Base-by-base conservation (phyloP, 1,140 invertebrate genomes). In the Trachymyrmex cornetzi region DNA sequence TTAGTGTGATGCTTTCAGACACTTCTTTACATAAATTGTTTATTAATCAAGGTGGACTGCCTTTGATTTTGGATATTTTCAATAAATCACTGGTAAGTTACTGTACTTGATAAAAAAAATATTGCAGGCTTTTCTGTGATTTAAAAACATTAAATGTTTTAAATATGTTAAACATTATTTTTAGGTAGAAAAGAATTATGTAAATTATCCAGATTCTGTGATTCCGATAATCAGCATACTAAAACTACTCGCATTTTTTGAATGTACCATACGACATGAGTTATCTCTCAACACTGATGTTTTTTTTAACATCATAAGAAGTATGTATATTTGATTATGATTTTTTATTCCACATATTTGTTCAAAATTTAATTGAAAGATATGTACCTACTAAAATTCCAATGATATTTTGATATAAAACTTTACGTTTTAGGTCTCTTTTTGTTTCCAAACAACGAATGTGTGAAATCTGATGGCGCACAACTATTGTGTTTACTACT, bases 181-280 rank as follows among this genome's bases (percentile, higher is more conserved):
- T 59, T 86, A 97, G 86, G 94, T 95, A 85, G 96, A 97, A 71
- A 95, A 96, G 38, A 96, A 97, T 91, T 97, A 95, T 89, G 91
- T 95, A 4, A 96, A 96, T 89, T 97, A 97, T 94, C 96, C 97
- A 2, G 97, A 97, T 91, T 97, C 96, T 67, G 96, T 96, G 2
- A 95, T 97, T 67, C 96, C 97, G 59, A 96, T 96, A 88, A 92
- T 97, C 53, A 95, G 95, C 7, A 95, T 97, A 84, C 88, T 97
- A 57, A 97, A 97, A 94, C 95, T 96, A 77, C 89, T 97, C 11
- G 95, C 95, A 64, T 95, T 95, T 22, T 93, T 94, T 87, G 95
- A 95, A 88, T 59, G 93, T 38, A 93, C 92, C 24, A 93, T 96
- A 82, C 94, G 97, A 61, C 95, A 96, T 57, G 93, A 94, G 64